Evolutionary conservation across 2,113 vertebrate genomes (phyloP).

Genomic region (Tinamus guttatus): DNA sequence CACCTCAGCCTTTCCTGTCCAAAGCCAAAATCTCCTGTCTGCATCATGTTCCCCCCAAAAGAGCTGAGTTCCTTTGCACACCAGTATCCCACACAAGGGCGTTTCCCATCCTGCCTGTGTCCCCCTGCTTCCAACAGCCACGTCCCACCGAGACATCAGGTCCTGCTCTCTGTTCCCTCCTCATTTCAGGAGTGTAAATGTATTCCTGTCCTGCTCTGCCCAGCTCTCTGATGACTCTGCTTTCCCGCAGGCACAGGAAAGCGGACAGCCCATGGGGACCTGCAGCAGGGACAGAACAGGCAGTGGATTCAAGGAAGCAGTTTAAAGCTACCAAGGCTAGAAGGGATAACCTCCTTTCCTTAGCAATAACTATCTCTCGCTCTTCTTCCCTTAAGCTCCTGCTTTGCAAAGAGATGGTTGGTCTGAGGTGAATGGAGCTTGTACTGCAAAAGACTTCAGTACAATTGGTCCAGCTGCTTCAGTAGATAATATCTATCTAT

Average conservation of each 20-base stretch:
- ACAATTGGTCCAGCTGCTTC: neutral
- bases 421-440: neutral
- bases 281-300: accelerated
- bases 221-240: neutral
- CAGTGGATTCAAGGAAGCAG: accelerated
- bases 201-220: neutral
- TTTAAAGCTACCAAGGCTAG: neutral
- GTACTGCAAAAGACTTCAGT: neutral
- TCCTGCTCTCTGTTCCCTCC: neutral
- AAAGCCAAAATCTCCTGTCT: neutral
- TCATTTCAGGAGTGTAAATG: neutral
- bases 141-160: accelerated
- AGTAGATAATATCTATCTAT: neutral
- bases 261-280: neutral
- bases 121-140: neutral
- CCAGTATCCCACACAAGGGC: no score
- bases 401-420: neutral
- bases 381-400: neutral
- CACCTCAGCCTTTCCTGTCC: neutral
- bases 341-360: neutral
- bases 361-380: neutral
- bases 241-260: neutral
- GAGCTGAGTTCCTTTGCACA: accelerated
- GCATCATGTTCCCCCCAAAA: neutral
- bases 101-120: neutral